phyloP scores from a whole-genome alignment of 2,888 invertebrate genomes.

The Poecilus cupreus region DNA sequence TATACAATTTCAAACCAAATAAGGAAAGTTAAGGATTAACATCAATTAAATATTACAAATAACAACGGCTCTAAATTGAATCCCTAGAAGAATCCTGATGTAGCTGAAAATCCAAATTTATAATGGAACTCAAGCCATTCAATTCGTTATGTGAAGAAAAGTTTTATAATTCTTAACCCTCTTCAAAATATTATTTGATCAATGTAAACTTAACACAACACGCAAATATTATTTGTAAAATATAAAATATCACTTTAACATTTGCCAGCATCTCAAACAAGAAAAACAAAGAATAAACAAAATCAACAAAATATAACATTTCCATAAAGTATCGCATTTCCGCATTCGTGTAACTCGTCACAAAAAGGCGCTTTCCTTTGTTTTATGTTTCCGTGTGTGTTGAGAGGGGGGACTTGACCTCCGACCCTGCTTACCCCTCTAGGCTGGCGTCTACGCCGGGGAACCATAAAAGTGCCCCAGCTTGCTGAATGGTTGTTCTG shows the following conservation, averaged over 20 bases:
- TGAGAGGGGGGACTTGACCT: not conserved
- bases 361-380: conserved; percentile 4
- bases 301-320: conserved; percentile 23
- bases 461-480: conserved; percentile 43
- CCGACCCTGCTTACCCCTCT: not conserved
- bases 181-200: no score
- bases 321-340: conserved; percentile 37
- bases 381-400: conserved; percentile 17
- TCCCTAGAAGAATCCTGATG: no score
- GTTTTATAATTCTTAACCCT: no score
- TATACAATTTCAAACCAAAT: no score
- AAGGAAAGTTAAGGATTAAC: no score
- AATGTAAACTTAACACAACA: no score
- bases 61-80: no score
- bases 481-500: conserved; percentile 56
- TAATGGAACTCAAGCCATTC: no score
- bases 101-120: no score
- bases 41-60: no score
- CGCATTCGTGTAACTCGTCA: not conserved
- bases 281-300: not conserved
- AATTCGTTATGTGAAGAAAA: no score
- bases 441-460: not conserved
- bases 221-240: no score
- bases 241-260: not conserved
- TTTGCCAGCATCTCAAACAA: not conserved